A percentile compares a stretch with the other conserved stretches of the same genome.
These are phyloP conservation scores for Strix aluco DNA, from an alignment of 2,113 vertebrate species.

Conservation along the genomic window DNA sequence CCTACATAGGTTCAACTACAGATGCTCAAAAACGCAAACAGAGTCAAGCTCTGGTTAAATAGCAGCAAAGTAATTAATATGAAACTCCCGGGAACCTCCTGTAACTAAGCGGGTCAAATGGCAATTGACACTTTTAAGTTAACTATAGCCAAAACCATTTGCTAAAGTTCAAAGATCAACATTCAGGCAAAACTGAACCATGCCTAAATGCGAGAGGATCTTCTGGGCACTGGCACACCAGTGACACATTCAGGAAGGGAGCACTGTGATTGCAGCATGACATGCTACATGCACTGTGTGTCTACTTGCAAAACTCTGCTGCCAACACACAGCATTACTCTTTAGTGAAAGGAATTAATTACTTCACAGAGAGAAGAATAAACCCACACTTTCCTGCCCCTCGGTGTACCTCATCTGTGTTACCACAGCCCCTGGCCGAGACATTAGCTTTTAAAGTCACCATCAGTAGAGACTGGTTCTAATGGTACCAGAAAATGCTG, in stretches of 20 bases:
- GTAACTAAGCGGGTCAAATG: not conserved
- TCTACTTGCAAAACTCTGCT: not conserved
- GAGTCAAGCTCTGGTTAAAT: not conserved
- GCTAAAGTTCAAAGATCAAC: not conserved
- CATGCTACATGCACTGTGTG: not conserved
- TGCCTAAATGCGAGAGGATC: accelerated
- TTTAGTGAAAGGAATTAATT: not conserved
- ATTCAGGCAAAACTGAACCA: not conserved
- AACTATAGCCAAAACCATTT: not conserved
- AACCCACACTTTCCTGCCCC: not conserved
- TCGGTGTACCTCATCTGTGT: too few species aligned
- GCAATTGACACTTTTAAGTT: not conserved
- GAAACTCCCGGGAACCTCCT: not conserved
- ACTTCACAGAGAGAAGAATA: not conserved
- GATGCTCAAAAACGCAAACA: not conserved
- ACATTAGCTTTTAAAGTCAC: not conserved
- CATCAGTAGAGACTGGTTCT: not conserved
- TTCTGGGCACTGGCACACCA: not conserved
- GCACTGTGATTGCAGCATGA: not conserved
- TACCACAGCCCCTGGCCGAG: not conserved
- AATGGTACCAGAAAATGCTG: not conserved
- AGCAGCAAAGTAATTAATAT: not conserved
- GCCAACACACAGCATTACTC: accelerated
- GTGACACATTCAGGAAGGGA: not conserved
- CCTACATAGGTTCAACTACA: not conserved